Conservation (phyloP, 2,797 vertebrate genomes). For the Sebastes flavidus region DNA sequence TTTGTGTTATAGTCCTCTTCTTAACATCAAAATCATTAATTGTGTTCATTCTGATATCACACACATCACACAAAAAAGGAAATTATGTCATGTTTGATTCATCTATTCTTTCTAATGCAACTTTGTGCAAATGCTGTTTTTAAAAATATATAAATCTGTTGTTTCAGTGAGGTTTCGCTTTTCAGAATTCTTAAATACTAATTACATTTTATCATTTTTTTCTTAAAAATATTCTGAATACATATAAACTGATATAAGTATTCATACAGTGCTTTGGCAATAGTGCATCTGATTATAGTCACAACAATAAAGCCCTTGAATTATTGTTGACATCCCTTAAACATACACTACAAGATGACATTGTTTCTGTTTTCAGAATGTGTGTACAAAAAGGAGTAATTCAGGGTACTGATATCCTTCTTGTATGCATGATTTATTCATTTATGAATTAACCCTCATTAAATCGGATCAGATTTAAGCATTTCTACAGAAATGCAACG, state of each 20-base stretch:
- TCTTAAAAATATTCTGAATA: background rate
- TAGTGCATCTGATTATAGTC: background rate
- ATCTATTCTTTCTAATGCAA: background rate
- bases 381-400: background rate
- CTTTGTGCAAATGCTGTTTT: background rate
- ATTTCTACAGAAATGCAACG: background rate
- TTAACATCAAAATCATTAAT: background rate
- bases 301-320: background rate
- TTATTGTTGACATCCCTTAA: background rate
- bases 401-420: background rate
- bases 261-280: background rate
- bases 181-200: background rate
- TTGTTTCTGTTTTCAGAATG: background rate
- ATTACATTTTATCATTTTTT: background rate
- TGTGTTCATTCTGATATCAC: background rate
- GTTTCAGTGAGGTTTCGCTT: background rate
- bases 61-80: background rate
- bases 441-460: no score
- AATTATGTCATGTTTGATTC: background rate
- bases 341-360: background rate
- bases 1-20: background rate
- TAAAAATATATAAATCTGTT: background rate
- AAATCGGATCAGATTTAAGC: background rate
- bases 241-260: background rate
- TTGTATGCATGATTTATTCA: background rate